Evolutionary conservation across 2,113 vertebrate species (phyloP), one percentile per base, ranked within the genome.

Genomic region (Oncorhynchus mykiss): DNA sequence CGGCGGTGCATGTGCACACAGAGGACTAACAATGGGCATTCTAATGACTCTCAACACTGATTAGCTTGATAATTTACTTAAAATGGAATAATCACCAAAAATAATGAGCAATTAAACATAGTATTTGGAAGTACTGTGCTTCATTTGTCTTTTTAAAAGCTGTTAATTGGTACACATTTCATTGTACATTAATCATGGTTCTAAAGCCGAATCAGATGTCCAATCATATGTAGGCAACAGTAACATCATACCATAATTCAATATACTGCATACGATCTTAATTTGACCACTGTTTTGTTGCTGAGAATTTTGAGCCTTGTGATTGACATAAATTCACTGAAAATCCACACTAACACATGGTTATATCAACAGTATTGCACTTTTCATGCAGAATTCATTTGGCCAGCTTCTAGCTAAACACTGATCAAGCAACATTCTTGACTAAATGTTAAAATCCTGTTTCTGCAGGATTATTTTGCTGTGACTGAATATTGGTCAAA

Each of bases 51-150:
- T 16, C 76, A 29, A 27, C 67, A 77, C 77, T 79, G 54, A 82
- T 81, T 77, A 85, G 22, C 1, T 57, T 83, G 79, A 20, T 74
- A 84, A 88, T 87, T 84, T 85, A 88, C 84, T 85, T 76, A 49
- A 79, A 54, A 16, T 76, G 79, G 80, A 87, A 88, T 84, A 84
- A 86, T 85, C 77, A 79, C 77, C 60, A 77, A 80, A 49, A 70
- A 86, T 85, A 91, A 89, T 76, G 67, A 88, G 73, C 73, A 73
- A 83, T 85, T 87, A 82, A 39, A 68, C 74, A 82, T 82, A 79
- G 82, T 66, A 71, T 71, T 48, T 74, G 74, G 79, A 48, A 25
- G 74, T 14, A 54, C 49, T 16, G 49, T 14, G 49, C 72, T 74
- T 82, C 81, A 76, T 89, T 80, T 82, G 77, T 88, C 87, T 79